A percentile compares a stretch with the other conserved stretches of the same genome.
Conservation (phyloP, 2,113 vertebrate genomes). For the Thalassoma bifasciatum region DNA sequence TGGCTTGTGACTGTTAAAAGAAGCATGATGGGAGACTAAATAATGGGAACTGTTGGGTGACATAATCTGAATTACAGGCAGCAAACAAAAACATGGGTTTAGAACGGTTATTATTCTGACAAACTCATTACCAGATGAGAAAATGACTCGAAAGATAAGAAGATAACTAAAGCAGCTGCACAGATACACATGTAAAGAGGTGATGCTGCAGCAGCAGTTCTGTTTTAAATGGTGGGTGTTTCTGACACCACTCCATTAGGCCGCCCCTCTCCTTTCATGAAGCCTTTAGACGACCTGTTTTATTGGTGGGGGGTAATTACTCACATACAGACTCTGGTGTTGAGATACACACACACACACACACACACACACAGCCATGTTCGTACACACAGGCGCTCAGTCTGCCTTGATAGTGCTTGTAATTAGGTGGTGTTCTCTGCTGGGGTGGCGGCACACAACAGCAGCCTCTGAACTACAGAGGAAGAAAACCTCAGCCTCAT, state of each 20-base stretch:
- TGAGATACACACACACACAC: slow-evolving; percentile 32
- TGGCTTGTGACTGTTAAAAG: too few species aligned
- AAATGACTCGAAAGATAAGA: background rate
- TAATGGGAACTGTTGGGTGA: too few species aligned
- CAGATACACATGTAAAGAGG: slow-evolving; percentile 2
- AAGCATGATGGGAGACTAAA: too few species aligned
- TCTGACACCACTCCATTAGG: slow-evolving; percentile 48
- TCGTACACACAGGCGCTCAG: slow-evolving; percentile 16
- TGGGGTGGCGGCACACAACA: slow-evolving; percentile 21
- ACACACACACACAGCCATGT: slow-evolving; percentile 34
- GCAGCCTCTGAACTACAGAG: slow-evolving; percentile 54
- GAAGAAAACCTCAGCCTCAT: slow-evolving; percentile 57
- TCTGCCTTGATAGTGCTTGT: slow-evolving; percentile 57
- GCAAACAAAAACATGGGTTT: too few species aligned
- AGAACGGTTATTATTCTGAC: background rate
- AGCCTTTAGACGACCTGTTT: slow-evolving; percentile 64
- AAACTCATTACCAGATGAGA: background rate
- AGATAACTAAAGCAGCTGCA: background rate
- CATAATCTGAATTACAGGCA: too few species aligned
- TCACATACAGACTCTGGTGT: slow-evolving; percentile 25
- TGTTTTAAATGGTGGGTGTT: slow-evolving; percentile 64
- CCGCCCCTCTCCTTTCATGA: slow-evolving; percentile 58
- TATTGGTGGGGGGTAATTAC: slow-evolving; percentile 75
- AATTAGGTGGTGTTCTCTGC: slow-evolving; percentile 52
- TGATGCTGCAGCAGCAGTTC: slow-evolving; percentile 15